A percentile compares a stretch with the other conserved stretches of the same genome.
Evolutionary conservation across 2,797 vertebrate genomes (phyloP).

Genomic region (Odontamblyopus lacepedii): DNA sequence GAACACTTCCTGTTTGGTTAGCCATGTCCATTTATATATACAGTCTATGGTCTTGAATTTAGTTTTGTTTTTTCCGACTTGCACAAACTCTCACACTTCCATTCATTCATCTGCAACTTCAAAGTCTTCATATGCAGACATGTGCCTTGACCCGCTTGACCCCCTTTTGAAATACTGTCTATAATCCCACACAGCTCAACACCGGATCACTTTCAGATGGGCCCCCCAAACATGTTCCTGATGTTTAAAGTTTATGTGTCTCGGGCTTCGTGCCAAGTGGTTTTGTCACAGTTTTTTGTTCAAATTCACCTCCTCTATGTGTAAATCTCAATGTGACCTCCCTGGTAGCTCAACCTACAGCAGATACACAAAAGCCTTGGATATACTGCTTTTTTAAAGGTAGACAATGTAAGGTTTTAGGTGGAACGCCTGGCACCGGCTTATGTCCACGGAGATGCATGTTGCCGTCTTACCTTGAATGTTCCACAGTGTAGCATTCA

Average conservation of each 20-base stretch:
- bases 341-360: slow-evolving; percentile 13
- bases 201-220: slow-evolving; percentile 57
- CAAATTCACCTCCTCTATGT: slow-evolving; percentile 40
- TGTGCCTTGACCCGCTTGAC: background rate
- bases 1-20: too few species aligned
- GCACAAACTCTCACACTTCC: background rate
- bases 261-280: slow-evolving; percentile 20
- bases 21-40: too few species aligned
- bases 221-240: slow-evolving; percentile 19
- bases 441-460: too few species aligned
- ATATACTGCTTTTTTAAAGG: slow-evolving; percentile 9
- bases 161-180: slow-evolving; percentile 23
- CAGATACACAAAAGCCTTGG: slow-evolving; percentile 28
- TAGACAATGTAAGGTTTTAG: too few species aligned
- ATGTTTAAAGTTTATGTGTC: background rate
- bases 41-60: too few species aligned
- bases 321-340: slow-evolving; percentile 34
- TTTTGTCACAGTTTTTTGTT: slow-evolving; percentile 48
- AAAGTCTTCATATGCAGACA: slow-evolving; percentile 29
- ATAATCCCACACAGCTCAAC: slow-evolving; percentile 24
- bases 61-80: too few species aligned
- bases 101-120: slow-evolving; percentile 3
- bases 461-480: too few species aligned
- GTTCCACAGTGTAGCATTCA: too few species aligned
- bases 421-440: too few species aligned